Evolutionary conservation across 37 sponge, comb jelly and placozoan species (phyloP), one percentile per base, ranked within the genome.

Genomic region (Corticium candelabrum): DNA sequence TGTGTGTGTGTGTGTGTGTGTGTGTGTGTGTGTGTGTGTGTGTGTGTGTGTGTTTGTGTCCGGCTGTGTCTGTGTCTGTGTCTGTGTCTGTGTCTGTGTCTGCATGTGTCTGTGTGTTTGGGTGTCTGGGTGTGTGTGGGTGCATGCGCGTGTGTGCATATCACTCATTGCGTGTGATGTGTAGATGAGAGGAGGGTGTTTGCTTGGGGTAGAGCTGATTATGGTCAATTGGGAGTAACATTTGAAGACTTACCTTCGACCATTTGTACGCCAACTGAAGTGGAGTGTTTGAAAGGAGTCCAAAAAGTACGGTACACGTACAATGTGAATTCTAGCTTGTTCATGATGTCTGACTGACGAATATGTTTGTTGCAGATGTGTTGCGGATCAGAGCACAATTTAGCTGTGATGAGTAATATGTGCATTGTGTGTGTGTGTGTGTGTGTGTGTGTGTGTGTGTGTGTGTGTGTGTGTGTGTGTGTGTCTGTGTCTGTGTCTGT

Each of bases 371-470:
- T 77, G 40, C 34, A 90, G 87, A 41, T 90, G 7, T 36, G 21
- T 0, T 83, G 87, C 84, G 90, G 90, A 41, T 90, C 90, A 33
- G 90, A 90, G 35, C 90, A 90, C 67, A 86, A 35, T 38, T 40
- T 90, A 36, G 85, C 80, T 71, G 37, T 90, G 0, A 78, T 41
- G 79, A 82, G 90, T n/a, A n/a, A n/a, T n/a, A n/a, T n/a, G n/a
- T n/a, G n/a, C n/a, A n/a, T n/a, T n/a, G n/a, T n/a, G n/a, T n/a
- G n/a, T n/a, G n/a, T n/a, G n/a, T n/a, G n/a, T n/a, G n/a, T n/a
- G n/a, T n/a, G n/a, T n/a, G n/a, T n/a, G n/a, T n/a, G n/a, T n/a
- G n/a, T n/a, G n/a, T n/a, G n/a, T n/a, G n/a, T n/a, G n/a, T n/a
- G n/a, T n/a, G n/a, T n/a, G n/a, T n/a, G n/a, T n/a, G n/a, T n/a